phyloP scores from a whole-genome alignment of 2,888 invertebrate genomes.

The Hydroisotoma schaefferi region DNA sequence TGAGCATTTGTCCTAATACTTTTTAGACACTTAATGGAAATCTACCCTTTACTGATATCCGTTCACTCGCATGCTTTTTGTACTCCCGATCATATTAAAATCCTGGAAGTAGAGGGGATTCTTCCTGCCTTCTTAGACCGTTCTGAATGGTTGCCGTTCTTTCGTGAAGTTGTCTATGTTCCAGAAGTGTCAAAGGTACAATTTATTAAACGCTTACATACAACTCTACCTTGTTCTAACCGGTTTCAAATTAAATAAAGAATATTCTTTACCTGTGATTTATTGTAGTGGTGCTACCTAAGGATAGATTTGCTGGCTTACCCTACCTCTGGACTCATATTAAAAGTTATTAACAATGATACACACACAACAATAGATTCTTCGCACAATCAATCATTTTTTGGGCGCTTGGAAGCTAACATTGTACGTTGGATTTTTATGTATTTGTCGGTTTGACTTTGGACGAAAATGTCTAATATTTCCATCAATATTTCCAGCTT shows the following conservation, averaged over 20 bases:
- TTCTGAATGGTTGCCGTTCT: slow-evolving; percentile 25
- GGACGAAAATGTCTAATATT: background rate
- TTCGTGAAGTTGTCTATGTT: slow-evolving; percentile 13
- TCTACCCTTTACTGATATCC: slow-evolving; percentile 21
- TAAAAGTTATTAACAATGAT: slow-evolving; percentile 31
- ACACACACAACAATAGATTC: slow-evolving; percentile 3
- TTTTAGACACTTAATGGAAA: slow-evolving; percentile 10
- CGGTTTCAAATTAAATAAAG: no score
- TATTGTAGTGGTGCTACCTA: slow-evolving; percentile 16
- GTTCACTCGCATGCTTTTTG: slow-evolving; percentile 27
- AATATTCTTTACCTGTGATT: no score
- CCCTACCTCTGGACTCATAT: slow-evolving; percentile 15
- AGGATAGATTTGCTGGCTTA: slow-evolving; percentile 25
- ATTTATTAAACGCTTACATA: background rate
- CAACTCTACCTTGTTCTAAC: background rate
- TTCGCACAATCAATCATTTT: slow-evolving; percentile 6
- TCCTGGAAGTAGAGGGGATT: slow-evolving; percentile 25
- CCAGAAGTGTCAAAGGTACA: slow-evolving; percentile 13
- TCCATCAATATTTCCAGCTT: background rate
- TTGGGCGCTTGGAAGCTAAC: slow-evolving; percentile 20
- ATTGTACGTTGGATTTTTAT: slow-evolving; percentile 2
- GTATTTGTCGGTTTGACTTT: background rate
- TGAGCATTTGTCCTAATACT: background rate
- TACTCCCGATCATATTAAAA: slow-evolving; percentile 21
- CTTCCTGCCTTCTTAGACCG: slow-evolving; percentile 14